Base-by-base conservation (phyloP, 30 jellyfish, hydroid and myxozoan genomes). In the Pelagia noctiluca region DNA sequence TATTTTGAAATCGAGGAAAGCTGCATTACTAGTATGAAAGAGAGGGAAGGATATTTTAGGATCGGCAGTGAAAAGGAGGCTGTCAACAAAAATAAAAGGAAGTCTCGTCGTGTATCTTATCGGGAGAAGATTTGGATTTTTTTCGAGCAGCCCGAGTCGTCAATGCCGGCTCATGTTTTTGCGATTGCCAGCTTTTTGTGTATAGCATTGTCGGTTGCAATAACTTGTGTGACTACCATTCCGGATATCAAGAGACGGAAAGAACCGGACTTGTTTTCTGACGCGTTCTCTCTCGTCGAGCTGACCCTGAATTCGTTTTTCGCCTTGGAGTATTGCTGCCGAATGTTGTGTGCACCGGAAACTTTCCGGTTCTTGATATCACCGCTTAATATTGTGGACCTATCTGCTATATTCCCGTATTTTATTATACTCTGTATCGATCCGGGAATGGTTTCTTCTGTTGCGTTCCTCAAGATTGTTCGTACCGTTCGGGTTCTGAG, bases 401-500 rank as follows among this genome's bases (percentile, higher is more conserved):
- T 86, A 35, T 25, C 87, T 23, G 97, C 98, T 3, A 57, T 92
- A 12, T 76, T 76, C 23, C 98, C 98, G 28, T 74, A 86, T 32
- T 86, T 92, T 71, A 24, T 80, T 4, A 61, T 71, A 2, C 48
- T 69, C 16, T 35, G 82, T 48, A 26, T 90, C 19, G 86, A 78
- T 13, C 89, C 72, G 52, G 60, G 63, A 19, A 66, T 71, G 38
- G 83, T 78, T 1, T 35, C 84, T 21, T 50, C 53, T 46, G 47
- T 69, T 16, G 85, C 49, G 22, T 92, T 86, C 69, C 30, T 83
- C 33, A 85, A 88, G 75, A 81, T 87, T 10, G 32, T 87, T 42
- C 60, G 98, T 16, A 49, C 93, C 10, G 37, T 92, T 38, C 96
- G 98, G 18, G 88, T 92, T 0, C 24, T 92, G 48, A 94, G 98